Base-by-base conservation (phyloP, 2,888 invertebrate genomes). In the Molorchus minor region DNA sequence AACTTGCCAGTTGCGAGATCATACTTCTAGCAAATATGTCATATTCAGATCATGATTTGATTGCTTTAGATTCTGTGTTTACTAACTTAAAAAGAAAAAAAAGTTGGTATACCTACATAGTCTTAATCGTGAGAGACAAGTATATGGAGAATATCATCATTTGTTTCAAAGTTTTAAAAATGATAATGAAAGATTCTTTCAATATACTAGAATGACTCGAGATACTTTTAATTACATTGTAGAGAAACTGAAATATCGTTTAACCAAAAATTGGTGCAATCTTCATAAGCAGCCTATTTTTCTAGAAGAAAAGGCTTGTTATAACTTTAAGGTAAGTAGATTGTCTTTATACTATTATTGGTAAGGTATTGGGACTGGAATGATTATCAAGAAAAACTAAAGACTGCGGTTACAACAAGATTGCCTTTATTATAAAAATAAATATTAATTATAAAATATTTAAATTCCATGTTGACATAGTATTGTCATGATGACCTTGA, bases 81-180 rank as follows among this genome's bases (percentile, higher is more conserved):
- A 43, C 43, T 43, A 43, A 43, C 17, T 19, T 43, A 20, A 43
- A 43, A 19, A 19, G 20, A n/a, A n/a, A n/a, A n/a, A n/a, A n/a
- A n/a, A n/a, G n/a, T n/a, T n/a, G n/a, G n/a, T n/a, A n/a, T n/a
- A n/a, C n/a, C n/a, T n/a, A n/a, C n/a, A n/a, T n/a, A n/a, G n/a
- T n/a, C n/a, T n/a, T n/a, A n/a, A n/a, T n/a, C n/a, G n/a, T n/a
- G n/a, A n/a, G n/a, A n/a, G n/a, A n/a, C n/a, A n/a, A n/a, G n/a
- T n/a, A n/a, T n/a, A n/a, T n/a, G n/a, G n/a, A 43, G 20, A 43
- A 43, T 43, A 43, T 43, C 20, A 43, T 43, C 43, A 43, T 19
- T 43, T 19, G 10, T 43, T 43, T 43, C 43, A 43, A 43, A 43
- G 20, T 19, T 43, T 43, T 20, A 43, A 43, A 43, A 43, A 43